Evolutionary conservation across 1,140 invertebrate species (phyloP).

Genomic region (Sinella curviseta): DNA sequence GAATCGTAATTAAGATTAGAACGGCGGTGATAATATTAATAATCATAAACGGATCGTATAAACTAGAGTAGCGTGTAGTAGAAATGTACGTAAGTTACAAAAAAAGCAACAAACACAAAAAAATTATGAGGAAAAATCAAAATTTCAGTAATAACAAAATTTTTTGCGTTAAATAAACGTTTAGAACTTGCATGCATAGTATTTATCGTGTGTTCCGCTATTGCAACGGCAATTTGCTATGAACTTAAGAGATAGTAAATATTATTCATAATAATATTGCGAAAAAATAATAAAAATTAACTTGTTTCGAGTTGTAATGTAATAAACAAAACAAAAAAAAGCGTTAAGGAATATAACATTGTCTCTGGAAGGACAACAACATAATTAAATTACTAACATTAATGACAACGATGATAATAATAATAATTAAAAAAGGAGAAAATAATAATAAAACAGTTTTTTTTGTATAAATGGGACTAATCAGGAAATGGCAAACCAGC

Average conservation of each 20-base stretch:
- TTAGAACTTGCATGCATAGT: no score
- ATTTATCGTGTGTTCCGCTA: not conserved
- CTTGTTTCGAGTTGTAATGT: no score
- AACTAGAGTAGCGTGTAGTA: no score
- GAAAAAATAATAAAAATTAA: not conserved
- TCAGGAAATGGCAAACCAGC: conserved; percentile 45
- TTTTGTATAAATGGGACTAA: conserved; percentile 21
- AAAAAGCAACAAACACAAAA: not conserved
- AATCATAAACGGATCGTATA: no score
- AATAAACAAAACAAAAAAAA: not conserved
- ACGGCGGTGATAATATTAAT: no score
- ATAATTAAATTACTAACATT: not conserved
- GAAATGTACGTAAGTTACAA: no score
- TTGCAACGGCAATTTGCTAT: no score
- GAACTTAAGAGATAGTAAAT: no score
- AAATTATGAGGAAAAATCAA: no score
- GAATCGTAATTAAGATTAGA: no score
- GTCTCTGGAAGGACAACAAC: not conserved
- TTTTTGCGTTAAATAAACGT: no score
- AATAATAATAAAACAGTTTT: not conserved
- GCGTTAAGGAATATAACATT: not conserved
- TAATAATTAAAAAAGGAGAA: not conserved
- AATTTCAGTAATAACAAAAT: no score
- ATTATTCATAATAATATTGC: not conserved
- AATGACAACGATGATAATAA: not conserved